Base-by-base conservation (phyloP, 1,140 invertebrate species). In the Tribolium castaneum region DNA sequence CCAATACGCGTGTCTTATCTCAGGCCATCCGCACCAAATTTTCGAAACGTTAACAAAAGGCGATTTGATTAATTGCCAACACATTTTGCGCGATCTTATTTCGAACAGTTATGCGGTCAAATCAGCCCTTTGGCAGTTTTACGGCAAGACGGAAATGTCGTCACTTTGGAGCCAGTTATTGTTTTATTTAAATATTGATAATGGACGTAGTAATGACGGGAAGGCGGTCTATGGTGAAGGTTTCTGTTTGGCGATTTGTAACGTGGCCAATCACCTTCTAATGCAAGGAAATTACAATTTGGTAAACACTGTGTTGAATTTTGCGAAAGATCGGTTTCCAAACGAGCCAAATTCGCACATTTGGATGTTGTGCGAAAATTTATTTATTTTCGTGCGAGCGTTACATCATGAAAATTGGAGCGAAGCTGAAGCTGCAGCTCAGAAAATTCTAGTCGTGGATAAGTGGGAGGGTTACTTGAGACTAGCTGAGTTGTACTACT, bases 121-220 rank as follows among this genome's bases (percentile, higher is more conserved):
- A 81, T 92, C 95, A 1, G 93, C 94, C 0, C 87, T 98, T 0
- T 97, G 96, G 96, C 89, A 91, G 9, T 90, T 96, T 71, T 98
- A 97, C 86, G 96, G 96, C 0, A 94, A 96, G 86, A 92, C 92
- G 35, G 94, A 95, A 86, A 93, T 96, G 89, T 92, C 92, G 0
- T 93, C 92, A 0, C 87, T 97, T 35, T 93, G 91, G 83, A 92
- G 92, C 52, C 95, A 97, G 84, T 83, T 96, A 13, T 86, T 97
- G 12, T 87, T 98, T 0, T 90, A 94, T 80, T 88, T 95, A 7
- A 94, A 95, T 82, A 90, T 91, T 1, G 88, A 90, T 25, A 90
- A 90, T 78, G 2, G 16, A 1, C 16, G 16, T 19, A 78, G 75
- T 88, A 88, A 54, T 88, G 87, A 56, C 86, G 83, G 82, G 71